Evolutionary conservation across 2,797 vertebrate species (phyloP).

Genomic region (Botia almorhae): DNA sequence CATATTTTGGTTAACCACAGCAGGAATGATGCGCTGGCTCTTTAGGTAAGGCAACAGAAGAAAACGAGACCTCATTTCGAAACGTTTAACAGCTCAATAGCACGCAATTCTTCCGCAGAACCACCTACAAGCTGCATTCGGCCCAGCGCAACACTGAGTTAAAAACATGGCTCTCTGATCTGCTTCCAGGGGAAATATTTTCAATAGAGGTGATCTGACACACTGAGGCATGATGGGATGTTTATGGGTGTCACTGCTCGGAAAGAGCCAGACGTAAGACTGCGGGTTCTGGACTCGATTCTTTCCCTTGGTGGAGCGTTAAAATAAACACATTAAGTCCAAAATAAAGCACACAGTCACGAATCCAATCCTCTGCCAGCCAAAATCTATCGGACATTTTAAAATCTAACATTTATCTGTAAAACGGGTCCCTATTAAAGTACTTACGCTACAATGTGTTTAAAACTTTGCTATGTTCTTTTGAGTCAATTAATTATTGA

Average conservation of each 20-base stretch:
- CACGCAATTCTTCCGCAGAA: conserved; percentile 27
- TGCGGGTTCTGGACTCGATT: conserved; percentile 14
- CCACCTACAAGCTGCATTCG: conserved; percentile 5
- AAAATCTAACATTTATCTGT: not conserved
- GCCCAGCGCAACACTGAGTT: not conserved
- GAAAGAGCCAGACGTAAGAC: conserved; percentile 32
- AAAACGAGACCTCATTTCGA: conserved; percentile 25
- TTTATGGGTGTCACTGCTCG: conserved; percentile 46
- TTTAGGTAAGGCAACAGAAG: not conserved
- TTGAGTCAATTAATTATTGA: not conserved
- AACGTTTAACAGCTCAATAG: conserved; percentile 16
- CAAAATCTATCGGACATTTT: not conserved
- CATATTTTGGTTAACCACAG: conserved; percentile 41
- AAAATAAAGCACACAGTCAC: conserved; percentile 37
- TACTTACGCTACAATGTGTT: not conserved
- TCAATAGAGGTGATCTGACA: conserved; percentile 47
- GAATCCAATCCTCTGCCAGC: not conserved
- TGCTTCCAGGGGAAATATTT: conserved; percentile 59
- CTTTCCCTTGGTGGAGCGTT: conserved; percentile 16
- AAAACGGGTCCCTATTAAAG: not conserved
- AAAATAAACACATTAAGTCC: conserved; percentile 28
- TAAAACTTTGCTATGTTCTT: not conserved
- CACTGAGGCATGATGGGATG: conserved; percentile 47
- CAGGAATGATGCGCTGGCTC: conserved; percentile 6
- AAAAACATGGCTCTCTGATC: conserved; percentile 53